A percentile compares a stretch with the other conserved stretches of the same genome.
Evolutionary conservation across 1,140 invertebrate species (phyloP).

Genomic region (Pseudomyrmex flavicornis): DNA sequence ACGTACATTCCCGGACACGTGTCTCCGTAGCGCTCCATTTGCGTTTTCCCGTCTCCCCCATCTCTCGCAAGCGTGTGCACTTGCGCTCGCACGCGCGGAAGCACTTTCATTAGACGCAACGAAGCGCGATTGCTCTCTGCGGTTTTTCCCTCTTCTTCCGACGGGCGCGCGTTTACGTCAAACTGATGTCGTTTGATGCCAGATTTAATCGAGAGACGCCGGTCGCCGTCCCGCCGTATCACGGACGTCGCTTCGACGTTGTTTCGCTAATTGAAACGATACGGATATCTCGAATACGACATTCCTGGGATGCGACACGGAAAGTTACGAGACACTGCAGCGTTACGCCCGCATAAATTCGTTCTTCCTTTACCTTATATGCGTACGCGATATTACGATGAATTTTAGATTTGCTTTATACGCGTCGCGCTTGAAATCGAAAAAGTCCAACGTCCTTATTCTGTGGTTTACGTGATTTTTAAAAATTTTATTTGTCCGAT

Average conservation of each 20-base stretch:
- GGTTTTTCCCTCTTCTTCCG: constrained; percentile 22
- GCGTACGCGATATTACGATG: not conserved
- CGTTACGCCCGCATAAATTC: constrained; percentile 13
- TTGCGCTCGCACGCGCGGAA: not conserved
- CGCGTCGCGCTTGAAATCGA: not conserved
- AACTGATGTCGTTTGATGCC: constrained; percentile 23
- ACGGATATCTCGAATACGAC: constrained; percentile 21
- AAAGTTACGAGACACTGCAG: constrained; percentile 18
- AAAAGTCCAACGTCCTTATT: not conserved
- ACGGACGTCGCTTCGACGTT: constrained; percentile 24
- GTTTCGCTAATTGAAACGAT: constrained; percentile 58
- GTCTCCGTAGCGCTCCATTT: constrained; percentile 39
- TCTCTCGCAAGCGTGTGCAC: not conserved
- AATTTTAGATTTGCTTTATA: constrained; percentile 23
- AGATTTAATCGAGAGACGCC: constrained; percentile 23
- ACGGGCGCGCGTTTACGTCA: not conserved
- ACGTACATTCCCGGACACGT: constrained; percentile 48
- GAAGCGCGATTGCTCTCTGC: constrained; percentile 22
- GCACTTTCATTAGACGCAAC: constrained; percentile 51
- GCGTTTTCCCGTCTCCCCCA: constrained; percentile 23
- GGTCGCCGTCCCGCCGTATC: not conserved
- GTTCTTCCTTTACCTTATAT: constrained; percentile 6
- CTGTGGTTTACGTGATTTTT: not conserved
- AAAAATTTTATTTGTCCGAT: not conserved
- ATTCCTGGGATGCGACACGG: not conserved